Conservation (phyloP, 2,888 invertebrate species). For the Sphinx pinastri region DNA sequence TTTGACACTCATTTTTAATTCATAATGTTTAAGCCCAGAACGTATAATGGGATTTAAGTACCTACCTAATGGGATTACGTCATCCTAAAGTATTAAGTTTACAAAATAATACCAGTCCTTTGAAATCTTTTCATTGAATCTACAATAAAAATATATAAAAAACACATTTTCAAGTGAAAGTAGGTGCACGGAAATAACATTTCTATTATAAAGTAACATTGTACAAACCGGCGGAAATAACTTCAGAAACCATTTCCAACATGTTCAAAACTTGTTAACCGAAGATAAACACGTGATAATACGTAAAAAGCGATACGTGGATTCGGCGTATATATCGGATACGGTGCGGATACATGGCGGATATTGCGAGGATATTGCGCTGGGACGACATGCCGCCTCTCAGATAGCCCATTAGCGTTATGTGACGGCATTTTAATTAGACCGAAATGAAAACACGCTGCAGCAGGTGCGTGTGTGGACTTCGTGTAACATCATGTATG, state of each 20-base stretch:
- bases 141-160: not conserved
- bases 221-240: not conserved
- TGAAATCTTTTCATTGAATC: not conserved
- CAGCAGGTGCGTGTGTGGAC: slow-evolving; percentile 3
- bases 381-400: slow-evolving; percentile 24
- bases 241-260: slow-evolving; percentile 9
- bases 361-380: slow-evolving; percentile 41
- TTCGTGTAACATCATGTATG: not conserved
- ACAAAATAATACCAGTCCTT: too few species aligned
- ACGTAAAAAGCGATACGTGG: slow-evolving; percentile 4
- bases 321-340: slow-evolving; percentile 31
- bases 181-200: not conserved
- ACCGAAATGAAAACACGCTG: slow-evolving; percentile 20
- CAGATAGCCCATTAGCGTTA: slow-evolving; percentile 29
- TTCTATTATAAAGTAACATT: not conserved
- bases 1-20: too few species aligned
- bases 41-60: too few species aligned
- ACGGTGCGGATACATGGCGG: slow-evolving; percentile 34
- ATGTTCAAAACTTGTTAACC: slow-evolving; percentile 3
- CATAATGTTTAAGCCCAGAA: too few species aligned
- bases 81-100: too few species aligned
- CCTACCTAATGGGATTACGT: too few species aligned
- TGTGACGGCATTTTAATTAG: slow-evolving; percentile 29
- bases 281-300: slow-evolving; percentile 8
- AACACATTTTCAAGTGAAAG: not conserved